Evolutionary conservation across 2,888 invertebrate genomes (phyloP).

Genomic region (Drosophila trichaetosa): DNA sequence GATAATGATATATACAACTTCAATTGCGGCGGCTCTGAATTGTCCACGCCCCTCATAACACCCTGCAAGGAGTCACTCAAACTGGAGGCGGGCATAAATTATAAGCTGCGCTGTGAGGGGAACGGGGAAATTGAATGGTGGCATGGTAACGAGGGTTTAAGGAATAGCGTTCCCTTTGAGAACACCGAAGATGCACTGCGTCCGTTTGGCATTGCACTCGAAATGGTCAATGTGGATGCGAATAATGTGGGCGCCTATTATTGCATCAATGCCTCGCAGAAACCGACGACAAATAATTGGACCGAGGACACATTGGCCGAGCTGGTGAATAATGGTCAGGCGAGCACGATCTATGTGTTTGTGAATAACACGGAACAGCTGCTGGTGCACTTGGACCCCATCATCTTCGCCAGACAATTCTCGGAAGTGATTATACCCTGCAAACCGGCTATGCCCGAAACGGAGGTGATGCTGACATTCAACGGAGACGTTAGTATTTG

Average conservation of each 20-base stretch:
- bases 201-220: slow-evolving; percentile 85
- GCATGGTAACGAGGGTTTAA: slow-evolving; percentile 13
- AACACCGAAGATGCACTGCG: slow-evolving; percentile 63
- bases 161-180: slow-evolving; percentile 28
- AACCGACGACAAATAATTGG: neutral
- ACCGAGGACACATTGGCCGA: slow-evolving; percentile 81
- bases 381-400: slow-evolving; percentile 83
- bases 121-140: slow-evolving; percentile 85
- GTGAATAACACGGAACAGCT: slow-evolving; percentile 86
- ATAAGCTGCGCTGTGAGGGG: slow-evolving; percentile 85
- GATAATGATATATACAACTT: slow-evolving; percentile 56
- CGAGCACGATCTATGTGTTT: slow-evolving; percentile 86
- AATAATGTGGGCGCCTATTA: slow-evolving; percentile 87
- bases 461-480: slow-evolving; percentile 85
- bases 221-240: slow-evolving; percentile 85
- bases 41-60: slow-evolving; percentile 83
- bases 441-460: slow-evolving; percentile 87
- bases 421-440: slow-evolving; percentile 87
- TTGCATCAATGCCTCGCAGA: slow-evolving; percentile 85
- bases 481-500: slow-evolving; percentile 83
- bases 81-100: slow-evolving; percentile 80
- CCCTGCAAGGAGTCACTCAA: slow-evolving; percentile 81
- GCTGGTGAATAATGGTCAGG: slow-evolving; percentile 80
- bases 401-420: slow-evolving; percentile 84
- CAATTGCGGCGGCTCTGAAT: slow-evolving; percentile 76